Evolutionary conservation across 2,113 vertebrate species (phyloP).

Genomic region (Archilochus colubris): DNA sequence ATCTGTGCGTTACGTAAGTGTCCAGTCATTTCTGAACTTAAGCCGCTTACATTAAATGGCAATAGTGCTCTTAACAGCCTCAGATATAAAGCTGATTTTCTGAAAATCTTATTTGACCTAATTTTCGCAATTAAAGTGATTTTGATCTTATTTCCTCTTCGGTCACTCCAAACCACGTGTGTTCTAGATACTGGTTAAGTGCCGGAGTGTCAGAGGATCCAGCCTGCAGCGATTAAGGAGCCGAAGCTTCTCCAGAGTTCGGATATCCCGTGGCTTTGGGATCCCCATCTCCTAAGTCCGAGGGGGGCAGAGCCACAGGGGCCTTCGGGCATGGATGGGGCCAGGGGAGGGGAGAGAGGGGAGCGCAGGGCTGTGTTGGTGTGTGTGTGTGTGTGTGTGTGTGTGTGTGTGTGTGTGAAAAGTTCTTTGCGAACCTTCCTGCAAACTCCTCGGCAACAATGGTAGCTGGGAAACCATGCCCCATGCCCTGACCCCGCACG

Average conservation of each 20-base stretch:
- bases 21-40: conserved; percentile 25
- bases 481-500: fast-evolving
- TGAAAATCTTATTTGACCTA: conserved; percentile 32
- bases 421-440: not conserved
- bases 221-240: not conserved
- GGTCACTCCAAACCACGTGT: not conserved
- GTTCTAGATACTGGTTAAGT: not conserved
- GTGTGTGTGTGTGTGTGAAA: no score
- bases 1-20: conserved; percentile 59
- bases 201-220: not conserved
- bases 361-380: no score
- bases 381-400: no score
- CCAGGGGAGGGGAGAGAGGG: no score
- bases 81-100: conserved; percentile 39
- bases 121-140: conserved; percentile 65
- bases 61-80: conserved; percentile 38
- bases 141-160: conserved; percentile 22
- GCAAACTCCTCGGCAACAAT: not conserved
- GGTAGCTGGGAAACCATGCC: no score
- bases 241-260: not conserved
- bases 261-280: not conserved
- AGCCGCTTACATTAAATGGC: conserved; percentile 42
- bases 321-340: no score
- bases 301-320: not conserved
- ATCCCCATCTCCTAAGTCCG: fast-evolving